Percentiles rank a stretch among this genome's conserved stretches.
Evolutionary conservation across 2,797 vertebrate species (phyloP).

Genomic region (Tapera naevia): DNA sequence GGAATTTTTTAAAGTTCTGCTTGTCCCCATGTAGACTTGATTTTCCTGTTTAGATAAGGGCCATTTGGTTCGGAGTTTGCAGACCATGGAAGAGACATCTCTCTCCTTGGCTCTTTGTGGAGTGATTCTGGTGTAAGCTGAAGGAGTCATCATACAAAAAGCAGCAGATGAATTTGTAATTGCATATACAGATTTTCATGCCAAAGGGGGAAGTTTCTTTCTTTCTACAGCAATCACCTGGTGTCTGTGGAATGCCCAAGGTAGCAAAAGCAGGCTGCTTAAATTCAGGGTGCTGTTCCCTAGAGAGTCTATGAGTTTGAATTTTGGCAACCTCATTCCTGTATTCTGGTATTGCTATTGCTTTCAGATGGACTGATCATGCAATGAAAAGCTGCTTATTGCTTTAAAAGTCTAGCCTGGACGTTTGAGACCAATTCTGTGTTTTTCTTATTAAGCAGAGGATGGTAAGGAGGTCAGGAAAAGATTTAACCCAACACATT

Average conservation of each 20-base stretch:
- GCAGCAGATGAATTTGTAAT: background rate
- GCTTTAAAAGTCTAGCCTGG: background rate
- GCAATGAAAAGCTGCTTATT: background rate
- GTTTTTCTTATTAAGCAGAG: background rate
- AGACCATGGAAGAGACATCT: fast-evolving
- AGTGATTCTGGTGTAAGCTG: background rate
- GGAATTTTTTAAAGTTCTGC: background rate
- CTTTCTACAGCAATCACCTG: background rate
- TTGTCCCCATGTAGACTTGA: background rate
- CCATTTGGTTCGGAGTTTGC: background rate
- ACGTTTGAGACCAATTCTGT: background rate
- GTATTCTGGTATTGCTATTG: background rate
- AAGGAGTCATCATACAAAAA: background rate
- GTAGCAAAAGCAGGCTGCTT: background rate
- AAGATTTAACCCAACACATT: background rate
- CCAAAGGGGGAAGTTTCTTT: background rate
- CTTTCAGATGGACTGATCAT: background rate
- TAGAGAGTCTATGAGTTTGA: background rate
- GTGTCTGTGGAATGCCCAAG: fast-evolving
- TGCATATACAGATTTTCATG: background rate
- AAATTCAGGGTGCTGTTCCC: background rate
- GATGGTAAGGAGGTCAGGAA: background rate
- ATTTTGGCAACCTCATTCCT: background rate
- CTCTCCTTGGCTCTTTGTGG: background rate
- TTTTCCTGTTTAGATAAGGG: background rate